Base-by-base conservation (phyloP, 2,113 vertebrate genomes). In the Lampris incognitus region DNA sequence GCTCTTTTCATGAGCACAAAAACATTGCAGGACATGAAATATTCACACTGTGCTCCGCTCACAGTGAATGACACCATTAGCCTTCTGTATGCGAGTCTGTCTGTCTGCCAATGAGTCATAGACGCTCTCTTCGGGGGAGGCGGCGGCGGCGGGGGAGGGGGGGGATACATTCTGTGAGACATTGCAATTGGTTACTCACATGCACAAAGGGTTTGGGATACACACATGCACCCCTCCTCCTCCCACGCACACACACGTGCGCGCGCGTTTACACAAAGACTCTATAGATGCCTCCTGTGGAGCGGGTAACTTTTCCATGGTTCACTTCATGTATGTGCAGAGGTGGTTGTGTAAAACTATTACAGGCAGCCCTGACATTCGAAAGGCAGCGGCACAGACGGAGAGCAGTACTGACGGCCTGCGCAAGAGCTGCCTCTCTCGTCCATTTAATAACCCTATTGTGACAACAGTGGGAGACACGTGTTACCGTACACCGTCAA, bases 401-500 rank as follows among this genome's bases (percentile, higher is more conserved):
- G 49, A 73, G 72, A 73, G 72, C 50, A 55, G 48, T 6, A n/a
- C 36, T 52, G 72, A 66, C 61, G 52, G 9, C 39, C 66, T 57
- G 52, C 10, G 40, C 64, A 81, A 7, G 41, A 79, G 70, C 5
- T 5, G 71, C 64, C 59, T 39, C 82, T 60, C 79, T 88, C 84
- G 85, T 84, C 70, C 78, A 80, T 70, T 66, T 82, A 74, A 83
- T 83, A 13, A 71, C 70, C 44, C 78, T 71, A 62, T 90, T 90
- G 88, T 87, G 84, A 66, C 69, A 55, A 4, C 48, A 52, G 60
- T 69, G 77, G 88, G 77, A 86, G 77, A 88, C 86, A 80, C 75
- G 57, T 74, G 63, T 74, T 64, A 11, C 74, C 42, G 52, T 64
- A 74, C 55, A 64, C 71, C 65, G 61, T 84, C 83, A 55, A 65